phyloP scores from a whole-genome alignment of 2,888 invertebrate genomes.

The Idaea dimidiata region DNA sequence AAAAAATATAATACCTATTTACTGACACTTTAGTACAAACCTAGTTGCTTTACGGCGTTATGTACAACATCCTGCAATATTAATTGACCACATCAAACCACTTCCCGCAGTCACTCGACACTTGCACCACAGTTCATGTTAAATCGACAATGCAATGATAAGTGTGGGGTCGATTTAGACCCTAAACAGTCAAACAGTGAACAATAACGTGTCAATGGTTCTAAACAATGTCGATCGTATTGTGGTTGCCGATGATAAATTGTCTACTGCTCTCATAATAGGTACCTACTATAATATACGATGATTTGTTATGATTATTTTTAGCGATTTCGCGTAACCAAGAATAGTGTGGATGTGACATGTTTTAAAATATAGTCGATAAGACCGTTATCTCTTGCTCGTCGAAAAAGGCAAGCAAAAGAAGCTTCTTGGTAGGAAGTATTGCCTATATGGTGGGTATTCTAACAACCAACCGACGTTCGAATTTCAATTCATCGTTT shows the following conservation, averaged over 20 bases:
- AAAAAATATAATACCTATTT: no score
- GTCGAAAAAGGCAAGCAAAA: no score
- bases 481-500: no score
- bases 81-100: background rate
- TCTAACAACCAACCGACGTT: no score
- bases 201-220: conserved; percentile 79
- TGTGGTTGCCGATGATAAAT: conserved; percentile 75
- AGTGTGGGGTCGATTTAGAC: conserved; percentile 64
- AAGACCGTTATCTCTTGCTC: no score
- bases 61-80: no score
- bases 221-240: conserved; percentile 73
- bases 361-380: no score
- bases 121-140: conserved; percentile 31
- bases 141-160: conserved; percentile 61
- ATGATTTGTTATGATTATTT: conserved; percentile 72
- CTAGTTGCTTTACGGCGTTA: no score
- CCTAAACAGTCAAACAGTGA: conserved; percentile 58
- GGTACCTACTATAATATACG: conserved; percentile 45
- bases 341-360: conserved; percentile 45
- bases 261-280: conserved; percentile 53
- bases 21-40: no score
- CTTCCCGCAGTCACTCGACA: background rate
- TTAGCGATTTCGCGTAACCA: conserved; percentile 18
- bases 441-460: no score
- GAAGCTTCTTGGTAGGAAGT: no score